Evolutionary conservation across 1,140 invertebrate genomes (phyloP), one percentile per base, ranked within the genome.

Genomic region (Adoxophyes honmai): DNA sequence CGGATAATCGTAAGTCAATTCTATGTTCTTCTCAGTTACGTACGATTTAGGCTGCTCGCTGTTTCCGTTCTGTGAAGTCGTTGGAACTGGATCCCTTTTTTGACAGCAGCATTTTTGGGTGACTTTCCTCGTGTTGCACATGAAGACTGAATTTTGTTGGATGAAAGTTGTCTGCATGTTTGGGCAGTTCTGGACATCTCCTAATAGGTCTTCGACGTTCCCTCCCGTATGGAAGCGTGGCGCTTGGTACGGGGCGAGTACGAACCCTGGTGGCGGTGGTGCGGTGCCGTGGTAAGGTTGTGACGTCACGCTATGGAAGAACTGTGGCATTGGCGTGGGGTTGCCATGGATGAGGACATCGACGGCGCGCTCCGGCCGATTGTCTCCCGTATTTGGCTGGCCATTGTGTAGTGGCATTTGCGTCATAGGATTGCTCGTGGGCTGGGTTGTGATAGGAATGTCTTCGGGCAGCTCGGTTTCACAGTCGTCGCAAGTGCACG

Each of bases 11-110:
- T 90, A 90, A 1, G 84, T 87, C 34, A 90, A 59, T 66, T 90
- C 89, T 59, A 90, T 89, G 60, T 89, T 90, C 65, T 90, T 90
- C 60, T 89, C 89, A 11, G 89, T 90, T 0, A 87, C 82, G 52
- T 88, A 90, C 14, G 67, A 81, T 53, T 84, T 85, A 28, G 21
- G 21, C 15, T 55, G 64, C 0, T 60, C 54, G 10, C 56, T 56
- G 34, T 63, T 58, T 67, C 56, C 58, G 34, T 63, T 58, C 66
- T 69, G 34, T 66, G 62, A 58, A 9, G 60, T 16, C 18, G 68
- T 66, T 28, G 68, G 55, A 1, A 62, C 61, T 7, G 73, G 58
- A 44, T 86, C 74, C n/a, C 68, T 68, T 57, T 76, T 82, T 52
- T 84, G 79, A 56, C 83, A 88, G 48, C 82, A 86, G 60, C 84